A percentile compares a stretch with the other conserved stretches of the same genome.
These are phyloP conservation scores for Cantharis flavilabris DNA, from an alignment of 2,888 invertebrate species.

Conservation along the genomic window DNA sequence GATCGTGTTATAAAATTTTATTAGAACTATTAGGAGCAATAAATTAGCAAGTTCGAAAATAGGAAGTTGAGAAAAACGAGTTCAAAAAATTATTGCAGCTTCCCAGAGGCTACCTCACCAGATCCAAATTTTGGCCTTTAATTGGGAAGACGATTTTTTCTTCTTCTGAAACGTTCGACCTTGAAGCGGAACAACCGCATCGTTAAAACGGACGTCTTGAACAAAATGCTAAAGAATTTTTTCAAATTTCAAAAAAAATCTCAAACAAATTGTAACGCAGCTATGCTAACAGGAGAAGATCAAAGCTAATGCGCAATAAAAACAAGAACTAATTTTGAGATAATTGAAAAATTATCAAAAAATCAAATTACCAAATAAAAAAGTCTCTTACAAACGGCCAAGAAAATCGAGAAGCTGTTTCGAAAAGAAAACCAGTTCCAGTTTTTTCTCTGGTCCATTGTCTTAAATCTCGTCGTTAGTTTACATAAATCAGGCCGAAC, in stretches of 20 bases:
- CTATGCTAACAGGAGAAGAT: background rate
- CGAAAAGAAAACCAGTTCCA: background rate
- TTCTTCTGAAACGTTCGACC: background rate
- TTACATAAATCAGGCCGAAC: conserved; percentile 27
- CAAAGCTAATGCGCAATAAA: conserved; percentile 13
- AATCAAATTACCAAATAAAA: conserved; percentile 28
- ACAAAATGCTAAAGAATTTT: background rate
- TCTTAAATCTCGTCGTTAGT: conserved; percentile 17
- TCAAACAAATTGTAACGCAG: background rate
- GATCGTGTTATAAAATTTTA: background rate
- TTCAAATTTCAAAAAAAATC: background rate
- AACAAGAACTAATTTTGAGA: conserved; percentile 24
- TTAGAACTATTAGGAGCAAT: background rate
- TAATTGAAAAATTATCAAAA: conserved; percentile 32
- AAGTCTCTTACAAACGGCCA: conserved; percentile 13
- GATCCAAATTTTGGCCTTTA: background rate
- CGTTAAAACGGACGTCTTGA: background rate
- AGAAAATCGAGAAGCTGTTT: conserved; percentile 1
- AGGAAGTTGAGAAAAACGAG: background rate
- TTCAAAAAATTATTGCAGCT: background rate
- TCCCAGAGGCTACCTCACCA: background rate
- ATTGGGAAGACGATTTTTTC: background rate
- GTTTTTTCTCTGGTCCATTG: conserved; percentile 4
- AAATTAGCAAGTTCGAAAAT: background rate
- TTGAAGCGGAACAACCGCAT: background rate